A percentile compares a stretch with the other conserved stretches of the same genome.
Conservation (phyloP, 2,797 vertebrate species). For the Brachymystax lenok region DNA sequence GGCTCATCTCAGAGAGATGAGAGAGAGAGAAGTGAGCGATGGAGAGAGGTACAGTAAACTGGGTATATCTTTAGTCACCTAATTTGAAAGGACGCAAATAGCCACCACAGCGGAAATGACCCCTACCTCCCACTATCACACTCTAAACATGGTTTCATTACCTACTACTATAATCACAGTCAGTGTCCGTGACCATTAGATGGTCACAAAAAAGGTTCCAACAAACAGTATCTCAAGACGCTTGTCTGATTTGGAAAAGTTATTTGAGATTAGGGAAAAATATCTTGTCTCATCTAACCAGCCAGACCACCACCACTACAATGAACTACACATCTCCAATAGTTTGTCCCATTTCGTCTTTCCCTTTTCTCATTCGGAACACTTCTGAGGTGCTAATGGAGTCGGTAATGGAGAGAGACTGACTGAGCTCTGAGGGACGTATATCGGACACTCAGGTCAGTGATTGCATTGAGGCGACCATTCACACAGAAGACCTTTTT, state of each 20-base stretch:
- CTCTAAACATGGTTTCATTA: not conserved
- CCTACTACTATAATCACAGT: not conserved
- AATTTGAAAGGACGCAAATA: slow-evolving; percentile 22
- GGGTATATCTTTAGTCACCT: slow-evolving; percentile 3
- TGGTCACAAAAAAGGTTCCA: not conserved
- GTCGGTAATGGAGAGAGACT: slow-evolving; percentile 15
- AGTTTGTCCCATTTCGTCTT: slow-evolving; percentile 14
- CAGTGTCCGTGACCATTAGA: not conserved
- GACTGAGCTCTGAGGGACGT: slow-evolving; percentile 35
- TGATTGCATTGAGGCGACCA: slow-evolving; percentile 29
- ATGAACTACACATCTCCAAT: slow-evolving; percentile 14
- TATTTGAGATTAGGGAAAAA: slow-evolving; percentile 10
- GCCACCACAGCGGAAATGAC: slow-evolving; percentile 28
- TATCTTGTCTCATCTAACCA: slow-evolving; percentile 31
- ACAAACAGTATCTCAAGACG: not conserved
- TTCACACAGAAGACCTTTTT: slow-evolving; percentile 59
- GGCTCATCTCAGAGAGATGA: not conserved
- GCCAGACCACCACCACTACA: not conserved
- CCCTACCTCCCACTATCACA: not conserved
- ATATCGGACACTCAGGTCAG: slow-evolving; percentile 55
- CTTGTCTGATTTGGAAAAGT: not conserved
- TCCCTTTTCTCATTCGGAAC: slow-evolving; percentile 22
- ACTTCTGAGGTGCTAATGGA: slow-evolving; percentile 52
- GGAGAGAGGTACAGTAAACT: not conserved
- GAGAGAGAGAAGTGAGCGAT: no score